Conservation (phyloP, 2,888 invertebrate species). For the Villa cingulata region DNA sequence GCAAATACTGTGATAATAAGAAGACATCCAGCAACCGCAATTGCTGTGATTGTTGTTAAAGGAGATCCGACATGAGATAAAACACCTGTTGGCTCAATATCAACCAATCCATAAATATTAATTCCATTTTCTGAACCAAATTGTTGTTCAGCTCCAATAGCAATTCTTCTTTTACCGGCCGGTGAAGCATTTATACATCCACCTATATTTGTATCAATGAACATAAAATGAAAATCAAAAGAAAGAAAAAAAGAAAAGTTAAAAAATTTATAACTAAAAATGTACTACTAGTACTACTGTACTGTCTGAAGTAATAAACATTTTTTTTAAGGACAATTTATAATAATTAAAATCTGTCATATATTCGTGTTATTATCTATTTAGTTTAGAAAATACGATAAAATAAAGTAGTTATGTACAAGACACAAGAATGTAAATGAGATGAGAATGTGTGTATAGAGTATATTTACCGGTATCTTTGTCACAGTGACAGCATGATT, state of each 20-base stretch:
- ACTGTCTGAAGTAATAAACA: too few relatives aligned
- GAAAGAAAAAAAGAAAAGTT: not conserved
- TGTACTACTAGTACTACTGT: too few relatives aligned
- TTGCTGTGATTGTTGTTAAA: constrained; percentile 50
- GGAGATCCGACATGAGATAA: constrained; percentile 35
- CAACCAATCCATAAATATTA: constrained; percentile 17
- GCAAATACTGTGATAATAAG: constrained; percentile 56
- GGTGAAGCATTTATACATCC: constrained; percentile 60
- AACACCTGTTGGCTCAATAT: constrained; percentile 21
- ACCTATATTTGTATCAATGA: constrained; percentile 37
- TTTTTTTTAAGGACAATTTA: too few relatives aligned
- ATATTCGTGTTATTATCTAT: not conserved
- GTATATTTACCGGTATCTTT: constrained; percentile 46
- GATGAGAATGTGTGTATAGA: not conserved
- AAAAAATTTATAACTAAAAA: too few relatives aligned
- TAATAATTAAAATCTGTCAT: too few relatives aligned
- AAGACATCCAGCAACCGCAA: constrained; percentile 52
- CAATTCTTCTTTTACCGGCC: constrained; percentile 59
- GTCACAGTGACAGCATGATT: constrained; percentile 57
- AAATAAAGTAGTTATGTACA: not conserved
- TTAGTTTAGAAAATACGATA: not conserved
- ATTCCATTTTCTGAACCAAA: constrained; percentile 15
- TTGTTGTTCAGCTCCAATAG: constrained; percentile 40
- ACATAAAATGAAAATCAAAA: constrained; percentile 1
- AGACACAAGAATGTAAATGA: not conserved